These are phyloP conservation scores for Naja naja DNA, from an alignment of 2,113 vertebrate species.

Conservation along the genomic window DNA sequence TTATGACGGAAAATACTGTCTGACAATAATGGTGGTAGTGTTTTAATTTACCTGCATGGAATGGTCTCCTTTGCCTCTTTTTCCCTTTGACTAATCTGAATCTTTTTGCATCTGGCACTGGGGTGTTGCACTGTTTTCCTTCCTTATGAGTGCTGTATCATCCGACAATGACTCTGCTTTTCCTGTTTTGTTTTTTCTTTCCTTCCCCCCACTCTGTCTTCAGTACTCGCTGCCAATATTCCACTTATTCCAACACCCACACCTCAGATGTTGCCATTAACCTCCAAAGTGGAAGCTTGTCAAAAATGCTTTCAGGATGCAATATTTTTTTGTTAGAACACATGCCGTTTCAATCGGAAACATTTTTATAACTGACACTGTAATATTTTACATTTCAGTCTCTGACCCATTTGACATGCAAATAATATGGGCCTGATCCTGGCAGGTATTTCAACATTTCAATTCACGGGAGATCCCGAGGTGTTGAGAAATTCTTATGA, in stretches of 20 bases:
- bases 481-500: background rate
- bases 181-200: conserved; percentile 53
- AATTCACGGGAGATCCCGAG: background rate
- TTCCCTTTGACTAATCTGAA: conserved; percentile 65
- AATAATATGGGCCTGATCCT: background rate
- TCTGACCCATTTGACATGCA: background rate
- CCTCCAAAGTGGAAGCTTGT: conserved; percentile 63
- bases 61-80: conserved; percentile 47
- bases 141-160: conserved; percentile 60
- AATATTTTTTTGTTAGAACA: conserved; percentile 43
- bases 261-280: conserved; percentile 61
- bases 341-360: conserved; percentile 27
- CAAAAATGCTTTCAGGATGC: conserved; percentile 65
- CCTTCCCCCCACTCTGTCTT: conserved; percentile 51
- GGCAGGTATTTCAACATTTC: background rate
- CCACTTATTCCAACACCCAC: conserved; percentile 57
- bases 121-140: conserved; percentile 60
- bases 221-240: conserved; percentile 63
- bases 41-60: conserved; percentile 57
- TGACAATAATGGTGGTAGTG: conserved; percentile 49
- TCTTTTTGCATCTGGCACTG: conserved; percentile 60
- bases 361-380: conserved; percentile 32
- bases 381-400: conserved; percentile 33
- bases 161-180: conserved; percentile 62
- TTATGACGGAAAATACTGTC: conserved; percentile 45